Percentiles rank a stretch among this genome's conserved stretches.
Evolutionary conservation across 92 coral and sea anemone genomes (phyloP).

Genomic region (Galaxea fascicularis): DNA sequence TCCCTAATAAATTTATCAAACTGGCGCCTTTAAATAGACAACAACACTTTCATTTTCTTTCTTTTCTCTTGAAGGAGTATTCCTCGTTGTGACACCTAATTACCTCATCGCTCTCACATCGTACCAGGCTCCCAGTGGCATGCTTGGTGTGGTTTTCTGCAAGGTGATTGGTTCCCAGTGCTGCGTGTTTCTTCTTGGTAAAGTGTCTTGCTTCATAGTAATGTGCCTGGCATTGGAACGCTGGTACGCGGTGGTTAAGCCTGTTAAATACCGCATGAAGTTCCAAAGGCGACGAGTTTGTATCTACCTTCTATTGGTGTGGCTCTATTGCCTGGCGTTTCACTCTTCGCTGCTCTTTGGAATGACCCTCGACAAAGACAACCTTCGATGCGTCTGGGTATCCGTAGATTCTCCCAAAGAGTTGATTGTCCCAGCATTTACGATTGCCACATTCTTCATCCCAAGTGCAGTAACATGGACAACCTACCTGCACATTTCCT

Average conservation of each 20-base stretch:
- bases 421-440: conserved; percentile 19
- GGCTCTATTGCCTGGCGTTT: conserved; percentile 60
- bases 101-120: conserved; percentile 54
- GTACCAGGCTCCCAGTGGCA: conserved; percentile 62
- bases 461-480: conserved; percentile 77
- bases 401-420: conserved; percentile 12
- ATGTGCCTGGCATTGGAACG: conserved; percentile 85
- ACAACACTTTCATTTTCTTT: no score
- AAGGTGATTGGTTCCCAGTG: conserved; percentile 81
- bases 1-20: no score
- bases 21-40: no score
- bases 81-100: conserved; percentile 65
- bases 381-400: conserved; percentile 56
- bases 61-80: conserved; percentile 48
- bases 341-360: conserved; percentile 57
- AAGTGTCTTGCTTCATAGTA: conserved; percentile 70
- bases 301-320: conserved; percentile 47
- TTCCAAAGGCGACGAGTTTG: conserved; percentile 53
- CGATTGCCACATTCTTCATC: conserved; percentile 71
- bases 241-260: conserved; percentile 82
- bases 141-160: conserved; percentile 71
- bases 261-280: conserved; percentile 55
- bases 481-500: conserved; percentile 65
- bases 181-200: conserved; percentile 73
- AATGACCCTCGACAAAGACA: conserved; percentile 57